A percentile compares a stretch with the other conserved stretches of the same genome.
phyloP scores from a whole-genome alignment of 2,888 invertebrate species.

The Siphonodentalium dalli region DNA sequence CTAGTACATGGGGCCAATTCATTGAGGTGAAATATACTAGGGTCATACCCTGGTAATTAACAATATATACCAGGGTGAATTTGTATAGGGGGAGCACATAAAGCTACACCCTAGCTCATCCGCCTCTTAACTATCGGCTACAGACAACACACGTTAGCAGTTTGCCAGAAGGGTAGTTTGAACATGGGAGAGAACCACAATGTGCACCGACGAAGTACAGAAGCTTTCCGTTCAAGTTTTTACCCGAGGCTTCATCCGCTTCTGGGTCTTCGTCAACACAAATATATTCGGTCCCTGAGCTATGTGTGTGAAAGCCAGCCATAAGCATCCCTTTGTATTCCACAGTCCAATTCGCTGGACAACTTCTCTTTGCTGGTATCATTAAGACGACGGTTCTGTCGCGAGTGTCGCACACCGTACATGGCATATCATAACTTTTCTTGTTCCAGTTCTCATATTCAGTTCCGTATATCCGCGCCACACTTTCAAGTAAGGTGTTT shows the following conservation, averaged over 20 bases:
- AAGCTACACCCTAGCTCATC: too few species aligned
- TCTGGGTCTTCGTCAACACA: slow-evolving; percentile 34
- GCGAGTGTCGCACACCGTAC: slow-evolving; percentile 13
- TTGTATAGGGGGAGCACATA: too few species aligned
- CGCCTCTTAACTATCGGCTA: too few species aligned
- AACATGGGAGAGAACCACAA: slow-evolving; percentile 40
- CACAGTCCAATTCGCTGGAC: slow-evolving; percentile 31
- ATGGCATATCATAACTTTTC: slow-evolving; percentile 15
- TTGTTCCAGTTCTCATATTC: slow-evolving; percentile 7
- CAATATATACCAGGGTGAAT: too few species aligned
- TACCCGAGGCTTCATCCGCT: slow-evolving; percentile 6
- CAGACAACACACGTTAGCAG: slow-evolving; percentile 38
- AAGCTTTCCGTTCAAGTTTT: slow-evolving; percentile 24
- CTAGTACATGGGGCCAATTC: too few species aligned
- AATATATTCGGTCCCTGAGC: slow-evolving; percentile 13
- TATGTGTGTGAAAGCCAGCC: slow-evolving; percentile 18
- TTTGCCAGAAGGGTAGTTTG: slow-evolving; percentile 28
- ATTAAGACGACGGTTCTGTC: slow-evolving; percentile 2
- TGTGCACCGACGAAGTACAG: slow-evolving; percentile 27
- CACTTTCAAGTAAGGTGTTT: background rate
- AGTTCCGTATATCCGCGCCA: slow-evolving; percentile 13
- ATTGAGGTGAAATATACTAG: too few species aligned
- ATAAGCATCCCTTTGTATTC: slow-evolving; percentile 37
- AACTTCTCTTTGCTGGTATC: slow-evolving; percentile 24
- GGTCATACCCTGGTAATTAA: too few species aligned